phyloP scores from a whole-genome alignment of 1,140 invertebrate genomes.

The Microvelia longipes region DNA sequence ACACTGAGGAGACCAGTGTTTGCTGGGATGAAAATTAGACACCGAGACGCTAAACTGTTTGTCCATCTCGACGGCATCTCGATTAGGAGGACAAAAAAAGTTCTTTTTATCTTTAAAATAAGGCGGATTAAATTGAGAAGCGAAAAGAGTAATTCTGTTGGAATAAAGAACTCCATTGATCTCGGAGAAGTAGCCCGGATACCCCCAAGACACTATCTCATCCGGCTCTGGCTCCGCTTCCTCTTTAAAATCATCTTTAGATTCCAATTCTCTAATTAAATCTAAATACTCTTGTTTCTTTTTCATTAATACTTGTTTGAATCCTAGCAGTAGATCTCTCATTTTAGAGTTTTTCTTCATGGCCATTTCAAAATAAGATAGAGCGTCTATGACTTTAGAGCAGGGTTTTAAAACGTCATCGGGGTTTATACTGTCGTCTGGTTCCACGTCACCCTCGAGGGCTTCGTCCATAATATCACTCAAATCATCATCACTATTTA shows the following conservation, averaged over 20 bases:
- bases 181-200: background rate
- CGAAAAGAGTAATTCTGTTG: background rate
- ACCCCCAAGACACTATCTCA: background rate
- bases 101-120: constrained; percentile 1
- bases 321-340: background rate
- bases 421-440: background rate
- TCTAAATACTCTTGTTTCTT: background rate
- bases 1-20: background rate
- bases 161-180: background rate
- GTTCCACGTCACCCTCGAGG: background rate
- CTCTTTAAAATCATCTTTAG: background rate
- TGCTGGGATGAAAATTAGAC: background rate
- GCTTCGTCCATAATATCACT: background rate
- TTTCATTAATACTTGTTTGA: background rate
- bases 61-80: background rate
- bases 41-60: background rate
- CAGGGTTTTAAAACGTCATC: background rate
- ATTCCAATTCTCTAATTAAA: background rate
- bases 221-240: background rate
- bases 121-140: background rate
- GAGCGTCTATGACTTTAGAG: background rate
- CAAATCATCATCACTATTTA: no score
- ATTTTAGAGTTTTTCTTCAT: background rate
- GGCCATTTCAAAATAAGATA: background rate
- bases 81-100: background rate